Conservation (phyloP, 2,888 invertebrate genomes). For the Germaria angustata region DNA sequence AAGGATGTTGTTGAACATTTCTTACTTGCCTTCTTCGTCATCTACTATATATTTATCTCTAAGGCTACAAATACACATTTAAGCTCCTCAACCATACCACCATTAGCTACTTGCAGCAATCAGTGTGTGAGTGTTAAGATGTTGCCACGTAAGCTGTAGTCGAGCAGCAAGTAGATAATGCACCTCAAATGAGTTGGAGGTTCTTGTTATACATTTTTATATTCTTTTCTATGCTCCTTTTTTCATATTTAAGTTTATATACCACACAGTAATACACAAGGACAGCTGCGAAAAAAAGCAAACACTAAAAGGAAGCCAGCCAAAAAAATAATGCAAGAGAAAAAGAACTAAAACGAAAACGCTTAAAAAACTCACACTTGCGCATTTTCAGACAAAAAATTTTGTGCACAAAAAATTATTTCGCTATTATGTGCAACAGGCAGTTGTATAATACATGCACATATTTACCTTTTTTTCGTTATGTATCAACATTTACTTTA, state of each 20-base stretch:
- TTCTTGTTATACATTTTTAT: conserved; percentile 22
- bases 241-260: conserved; percentile 21
- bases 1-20: conserved; percentile 4
- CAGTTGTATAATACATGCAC: conserved; percentile 52
- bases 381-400: conserved; percentile 60
- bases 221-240: conserved; percentile 8
- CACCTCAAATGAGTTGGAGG: conserved; percentile 43
- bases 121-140: conserved; percentile 23
- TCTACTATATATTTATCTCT: conserved; percentile 1
- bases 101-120: background rate
- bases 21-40: conserved; percentile 2
- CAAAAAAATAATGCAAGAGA: too few species aligned
- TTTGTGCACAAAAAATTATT: conserved; percentile 53
- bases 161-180: conserved; percentile 37
- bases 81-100: background rate
- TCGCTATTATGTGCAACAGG: conserved; percentile 62
- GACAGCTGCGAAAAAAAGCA: conserved; percentile 43
- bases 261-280: too few species aligned
- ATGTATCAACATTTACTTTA: conserved; percentile 46
- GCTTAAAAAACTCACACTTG: conserved; percentile 64
- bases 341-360: too few species aligned
- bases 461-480: conserved; percentile 18
- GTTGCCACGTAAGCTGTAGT: conserved; percentile 4
- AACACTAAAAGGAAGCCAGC: conserved; percentile 34
- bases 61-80: conserved; percentile 7